Percentiles rank a stretch among this genome's conserved stretches.
phyloP scores from a whole-genome alignment of 2,113 vertebrate species.

The Recurvirostra avosetta region DNA sequence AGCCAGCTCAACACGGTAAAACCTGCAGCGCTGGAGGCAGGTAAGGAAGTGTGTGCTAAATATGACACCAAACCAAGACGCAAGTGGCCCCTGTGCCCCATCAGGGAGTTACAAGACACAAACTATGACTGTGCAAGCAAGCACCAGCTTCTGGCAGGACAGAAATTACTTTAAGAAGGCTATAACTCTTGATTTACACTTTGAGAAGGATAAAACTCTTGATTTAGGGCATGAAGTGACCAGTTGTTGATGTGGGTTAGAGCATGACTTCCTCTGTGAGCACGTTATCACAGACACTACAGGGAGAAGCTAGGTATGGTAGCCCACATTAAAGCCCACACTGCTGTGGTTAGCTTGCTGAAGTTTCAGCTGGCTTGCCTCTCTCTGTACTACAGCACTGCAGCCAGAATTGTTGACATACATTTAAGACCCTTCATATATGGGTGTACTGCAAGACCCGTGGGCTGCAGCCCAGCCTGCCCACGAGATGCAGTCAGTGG shows the following conservation, averaged over 20 bases:
- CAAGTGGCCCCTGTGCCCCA: too few relatives aligned
- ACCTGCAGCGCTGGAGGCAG: rapidly evolving
- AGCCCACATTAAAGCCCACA: not conserved
- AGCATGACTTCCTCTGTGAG: not conserved
- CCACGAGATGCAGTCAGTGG: not conserved
- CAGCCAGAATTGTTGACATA: not conserved
- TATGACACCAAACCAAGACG: not conserved
- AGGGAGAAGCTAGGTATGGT: not conserved
- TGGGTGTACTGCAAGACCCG: not conserved
- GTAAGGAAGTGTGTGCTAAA: rapidly evolving
- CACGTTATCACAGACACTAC: rapidly evolving
- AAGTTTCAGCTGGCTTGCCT: not conserved
- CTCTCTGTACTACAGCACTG: not conserved
- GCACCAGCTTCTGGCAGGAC: not conserved
- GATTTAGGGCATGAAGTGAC: not conserved
- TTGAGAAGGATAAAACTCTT: not conserved
- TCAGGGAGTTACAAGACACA: not conserved
- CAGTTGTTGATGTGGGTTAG: not conserved
- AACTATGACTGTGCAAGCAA: not conserved
- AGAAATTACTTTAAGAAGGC: not conserved
- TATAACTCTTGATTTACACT: not conserved
- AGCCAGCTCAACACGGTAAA: not conserved
- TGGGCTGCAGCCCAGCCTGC: not conserved
- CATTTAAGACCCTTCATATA: not conserved
- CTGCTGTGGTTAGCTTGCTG: not conserved